Conservation (phyloP, 1,140 invertebrate genomes). For the Drosophila kurseongensis region DNA sequence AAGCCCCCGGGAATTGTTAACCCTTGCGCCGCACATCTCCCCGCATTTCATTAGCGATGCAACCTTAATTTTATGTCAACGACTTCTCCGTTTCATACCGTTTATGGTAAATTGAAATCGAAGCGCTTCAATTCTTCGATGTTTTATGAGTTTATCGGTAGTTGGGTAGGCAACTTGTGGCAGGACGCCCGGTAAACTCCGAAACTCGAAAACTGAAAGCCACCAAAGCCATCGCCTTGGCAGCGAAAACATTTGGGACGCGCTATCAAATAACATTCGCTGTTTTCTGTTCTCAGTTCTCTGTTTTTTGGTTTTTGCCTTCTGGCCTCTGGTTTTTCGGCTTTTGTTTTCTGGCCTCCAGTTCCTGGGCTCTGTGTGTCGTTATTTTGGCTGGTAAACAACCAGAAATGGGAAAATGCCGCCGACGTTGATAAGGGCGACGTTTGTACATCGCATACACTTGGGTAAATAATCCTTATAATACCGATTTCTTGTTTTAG, state of each 20-base stretch:
- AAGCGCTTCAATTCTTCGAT: slow-evolving; percentile 80
- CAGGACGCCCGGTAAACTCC: slow-evolving; percentile 45
- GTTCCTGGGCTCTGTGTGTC: slow-evolving; percentile 54
- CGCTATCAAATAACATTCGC: slow-evolving; percentile 77
- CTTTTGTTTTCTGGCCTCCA: slow-evolving; percentile 19
- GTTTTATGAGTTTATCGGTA: slow-evolving; percentile 79
- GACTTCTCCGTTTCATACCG: slow-evolving; percentile 74
- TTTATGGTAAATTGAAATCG: slow-evolving; percentile 83
- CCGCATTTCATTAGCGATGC: slow-evolving; percentile 73
- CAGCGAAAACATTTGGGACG: slow-evolving; percentile 79
- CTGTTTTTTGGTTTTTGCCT: slow-evolving; percentile 16
- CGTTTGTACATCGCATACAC: slow-evolving; percentile 50
- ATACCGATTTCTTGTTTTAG: neutral
- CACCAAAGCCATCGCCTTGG: slow-evolving; percentile 69
- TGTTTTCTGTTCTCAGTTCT: slow-evolving; percentile 11
- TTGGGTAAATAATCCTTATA: neutral
- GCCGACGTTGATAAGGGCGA: slow-evolving; percentile 71
- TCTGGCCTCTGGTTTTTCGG: slow-evolving; percentile 12
- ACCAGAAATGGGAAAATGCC: slow-evolving; percentile 75
- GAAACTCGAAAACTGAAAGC: slow-evolving; percentile 4
- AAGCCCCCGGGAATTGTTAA: neutral
- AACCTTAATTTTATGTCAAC: slow-evolving; percentile 82
- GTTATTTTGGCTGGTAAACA: slow-evolving; percentile 84
- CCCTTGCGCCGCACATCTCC: slow-evolving; percentile 30
- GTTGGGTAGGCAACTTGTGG: slow-evolving; percentile 73